phyloP scores from a whole-genome alignment of 2,113 vertebrate species.

The Peromyscus maniculatus region DNA sequence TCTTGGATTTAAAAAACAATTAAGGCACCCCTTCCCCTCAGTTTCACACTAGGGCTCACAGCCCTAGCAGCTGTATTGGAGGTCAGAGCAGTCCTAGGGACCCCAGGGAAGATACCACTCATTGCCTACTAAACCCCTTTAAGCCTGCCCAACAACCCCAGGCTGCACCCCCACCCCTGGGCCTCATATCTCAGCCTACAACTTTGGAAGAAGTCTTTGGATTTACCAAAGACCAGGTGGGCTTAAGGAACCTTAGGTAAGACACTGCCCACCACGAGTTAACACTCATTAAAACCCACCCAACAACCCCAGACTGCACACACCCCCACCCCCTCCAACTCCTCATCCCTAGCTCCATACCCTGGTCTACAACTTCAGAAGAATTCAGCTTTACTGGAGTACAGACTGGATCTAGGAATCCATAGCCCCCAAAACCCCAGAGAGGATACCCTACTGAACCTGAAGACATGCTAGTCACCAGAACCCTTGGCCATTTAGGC shows the following conservation, averaged over 20 bases:
- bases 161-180: neutral
- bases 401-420: neutral
- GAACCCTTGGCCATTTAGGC: neutral
- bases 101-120: neutral
- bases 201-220: neutral
- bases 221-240: neutral
- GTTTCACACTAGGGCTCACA: neutral
- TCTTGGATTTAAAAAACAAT: neutral
- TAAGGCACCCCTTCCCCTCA: neutral
- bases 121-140: neutral
- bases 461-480: neutral
- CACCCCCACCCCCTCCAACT: too few species aligned
- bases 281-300: too few species aligned
- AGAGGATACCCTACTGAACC: neutral
- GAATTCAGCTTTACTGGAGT: neutral
- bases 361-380: neutral
- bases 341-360: too few species aligned
- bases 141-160: neutral
- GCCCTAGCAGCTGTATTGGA: neutral
- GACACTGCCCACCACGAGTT: too few species aligned
- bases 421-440: neutral
- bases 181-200: neutral
- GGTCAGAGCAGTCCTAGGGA: neutral
- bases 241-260: too few species aligned
- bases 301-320: too few species aligned